Base-by-base conservation (phyloP, 1,140 invertebrate genomes). In the Panagrolaimus sp. region DNA sequence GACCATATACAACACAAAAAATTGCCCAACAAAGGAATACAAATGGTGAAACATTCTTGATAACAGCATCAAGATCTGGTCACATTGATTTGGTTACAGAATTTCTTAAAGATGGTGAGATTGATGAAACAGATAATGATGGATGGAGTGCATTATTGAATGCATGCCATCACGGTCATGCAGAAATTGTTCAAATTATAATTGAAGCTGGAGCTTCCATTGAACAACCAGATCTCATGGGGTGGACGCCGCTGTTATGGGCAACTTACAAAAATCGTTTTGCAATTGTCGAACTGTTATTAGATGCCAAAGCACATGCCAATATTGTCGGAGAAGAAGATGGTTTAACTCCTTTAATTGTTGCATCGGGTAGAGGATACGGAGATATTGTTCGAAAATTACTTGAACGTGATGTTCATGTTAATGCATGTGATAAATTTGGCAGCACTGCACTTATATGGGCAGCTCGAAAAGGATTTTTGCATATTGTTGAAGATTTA, bases 201-300 rank as follows among this genome's bases (percentile, higher is more conserved):
- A 82, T 97, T 6, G 92, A 96, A 73, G 89, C 91, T 84, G 90
- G 90, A 32, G 92, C 92, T 1, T 85, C 88, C 52, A 88, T 96
- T 58, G 92, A 98, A 80, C 91, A 95, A 74, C 89, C 90, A 75
- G 94, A 98, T 84, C 72, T 94, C 92, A 93, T 93, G 75, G 92
- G 92, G 26, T 98, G 95, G 94, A 93, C 93, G 1, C 87, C 94
- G 0, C 86, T 98, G 46, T 95, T 98, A 91, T 98, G 95, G 95
- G 93, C 93, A 0, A 89, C 91, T 8, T 98, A 98, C 83, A 94
- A 95, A 84, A 93, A 93, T 4, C 88, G 90, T 74, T 88, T 89
- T 12, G 88, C 90, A 26, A 87, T 91, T 69, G 93, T 92, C 17
- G 86, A 87, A 43, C 83, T 92, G 69, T 84, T 98, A n/a, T 84